A percentile compares a stretch with the other conserved stretches of the same genome.
Conservation (phyloP, 2,113 vertebrate species). For the Ctenomys sociabilis region DNA sequence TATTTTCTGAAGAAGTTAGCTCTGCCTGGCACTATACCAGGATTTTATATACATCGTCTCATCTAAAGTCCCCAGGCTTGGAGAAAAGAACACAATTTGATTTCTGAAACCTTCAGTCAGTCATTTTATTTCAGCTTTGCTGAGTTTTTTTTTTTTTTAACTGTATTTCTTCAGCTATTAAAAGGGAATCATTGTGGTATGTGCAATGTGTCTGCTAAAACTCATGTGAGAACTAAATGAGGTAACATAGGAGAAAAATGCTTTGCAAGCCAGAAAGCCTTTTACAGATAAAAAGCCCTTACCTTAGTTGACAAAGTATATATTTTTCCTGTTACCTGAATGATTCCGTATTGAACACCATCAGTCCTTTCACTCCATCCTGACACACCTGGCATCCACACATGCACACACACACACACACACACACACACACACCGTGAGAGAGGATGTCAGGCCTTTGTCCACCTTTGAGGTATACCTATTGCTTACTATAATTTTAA, state of each 20-base stretch:
- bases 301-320: constrained; percentile 3
- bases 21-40: background rate
- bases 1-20: background rate
- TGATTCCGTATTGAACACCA: constrained; percentile 19
- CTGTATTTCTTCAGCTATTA: background rate
- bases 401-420: too few species aligned
- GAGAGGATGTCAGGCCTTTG: background rate
- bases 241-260: constrained; percentile 29
- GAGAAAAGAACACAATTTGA: background rate
- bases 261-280: background rate
- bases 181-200: background rate
- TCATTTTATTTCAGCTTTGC: constrained; percentile 2
- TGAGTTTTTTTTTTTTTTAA: background rate
- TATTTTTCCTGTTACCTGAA: constrained; percentile 4
- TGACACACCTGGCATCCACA: background rate
- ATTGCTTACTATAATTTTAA: background rate
- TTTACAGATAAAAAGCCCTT: background rate
- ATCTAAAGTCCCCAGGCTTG: background rate
- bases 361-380: background rate
- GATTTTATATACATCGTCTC: background rate
- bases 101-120: constrained; percentile 34
- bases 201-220: background rate
- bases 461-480: background rate
- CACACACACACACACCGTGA: background rate
- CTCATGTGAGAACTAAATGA: constrained; percentile 53